These are phyloP conservation scores for Cervus canadensis DNA, from an alignment of 2,113 vertebrate species.

Conservation along the genomic window DNA sequence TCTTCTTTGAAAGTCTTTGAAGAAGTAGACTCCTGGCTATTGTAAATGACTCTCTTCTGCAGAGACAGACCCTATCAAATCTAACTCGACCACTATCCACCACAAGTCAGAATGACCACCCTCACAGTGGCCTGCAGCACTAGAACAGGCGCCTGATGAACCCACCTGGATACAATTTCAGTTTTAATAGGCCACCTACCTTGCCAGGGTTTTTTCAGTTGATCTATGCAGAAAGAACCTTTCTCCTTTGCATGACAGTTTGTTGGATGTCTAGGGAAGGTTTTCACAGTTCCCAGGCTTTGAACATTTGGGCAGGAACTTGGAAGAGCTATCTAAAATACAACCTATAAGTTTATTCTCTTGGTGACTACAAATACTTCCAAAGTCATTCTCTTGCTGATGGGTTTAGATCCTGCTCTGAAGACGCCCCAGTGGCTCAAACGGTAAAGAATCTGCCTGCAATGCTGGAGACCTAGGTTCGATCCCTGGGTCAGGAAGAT, in stretches of 20 bases:
- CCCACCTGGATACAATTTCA: background rate
- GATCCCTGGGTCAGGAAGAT: background rate
- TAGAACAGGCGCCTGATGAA: background rate
- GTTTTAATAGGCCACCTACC: background rate
- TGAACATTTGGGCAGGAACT: background rate
- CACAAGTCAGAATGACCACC: background rate
- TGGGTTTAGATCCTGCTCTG: conserved; percentile 2
- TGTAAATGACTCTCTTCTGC: background rate
- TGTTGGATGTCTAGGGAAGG: background rate
- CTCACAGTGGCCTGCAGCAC: background rate
- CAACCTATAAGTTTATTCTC: background rate
- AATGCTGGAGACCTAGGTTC: background rate
- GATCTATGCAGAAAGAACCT: background rate
- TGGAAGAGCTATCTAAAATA: background rate
- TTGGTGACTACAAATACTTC: background rate
- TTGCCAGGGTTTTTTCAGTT: background rate
- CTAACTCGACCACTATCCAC: background rate
- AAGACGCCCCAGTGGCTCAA: background rate
- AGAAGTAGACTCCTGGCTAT: background rate
- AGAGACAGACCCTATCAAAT: background rate
- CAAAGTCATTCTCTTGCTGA: background rate
- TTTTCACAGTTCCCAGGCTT: background rate
- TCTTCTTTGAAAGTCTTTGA: background rate
- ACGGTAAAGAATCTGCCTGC: background rate
- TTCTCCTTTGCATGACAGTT: background rate